Evolutionary conservation across 2,797 vertebrate genomes (phyloP).

Genomic region (Macropodus opercularis): DNA sequence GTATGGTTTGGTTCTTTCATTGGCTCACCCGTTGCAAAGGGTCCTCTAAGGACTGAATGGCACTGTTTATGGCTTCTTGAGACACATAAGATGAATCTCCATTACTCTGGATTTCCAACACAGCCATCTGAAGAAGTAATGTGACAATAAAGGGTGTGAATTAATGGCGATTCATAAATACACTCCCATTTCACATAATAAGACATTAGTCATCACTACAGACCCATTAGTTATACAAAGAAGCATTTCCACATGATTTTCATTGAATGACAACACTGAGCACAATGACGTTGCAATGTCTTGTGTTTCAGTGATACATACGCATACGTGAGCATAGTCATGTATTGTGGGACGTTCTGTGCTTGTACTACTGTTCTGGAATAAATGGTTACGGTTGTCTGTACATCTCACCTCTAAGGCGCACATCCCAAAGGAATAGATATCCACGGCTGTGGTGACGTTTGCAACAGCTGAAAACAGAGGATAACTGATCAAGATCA

Average conservation of each 20-base stretch:
- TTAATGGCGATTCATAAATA: neutral
- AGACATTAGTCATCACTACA: neutral
- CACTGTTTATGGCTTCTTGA: slow-evolving; percentile 98
- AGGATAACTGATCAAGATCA: slow-evolving; percentile 25
- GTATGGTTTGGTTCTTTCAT: accelerated
- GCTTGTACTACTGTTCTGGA: neutral
- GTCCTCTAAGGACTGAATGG: slow-evolving; percentile 96
- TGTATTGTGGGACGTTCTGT: too few species aligned
- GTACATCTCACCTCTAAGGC: slow-evolving; percentile 90
- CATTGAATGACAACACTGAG: neutral
- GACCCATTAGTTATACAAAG: neutral
- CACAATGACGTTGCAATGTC: neutral
- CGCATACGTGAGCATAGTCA: neutral
- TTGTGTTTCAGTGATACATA: neutral
- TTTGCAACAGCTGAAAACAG: slow-evolving; percentile 89
- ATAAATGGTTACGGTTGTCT: neutral
- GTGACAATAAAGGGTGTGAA: neutral
- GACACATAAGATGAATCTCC: slow-evolving; percentile 96
- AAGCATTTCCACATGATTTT: neutral
- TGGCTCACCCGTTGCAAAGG: slow-evolving; percentile 79
- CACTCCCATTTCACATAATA: neutral
- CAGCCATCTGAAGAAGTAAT: slow-evolving; percentile 89
- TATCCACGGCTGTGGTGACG: slow-evolving; percentile 98
- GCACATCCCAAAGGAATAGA: slow-evolving; percentile 99
- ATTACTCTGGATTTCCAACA: slow-evolving; percentile 98